A percentile compares a stretch with the other conserved stretches of the same genome.
Evolutionary conservation across 2,797 vertebrate genomes (phyloP).

Genomic region (Onychomys torridus): DNA sequence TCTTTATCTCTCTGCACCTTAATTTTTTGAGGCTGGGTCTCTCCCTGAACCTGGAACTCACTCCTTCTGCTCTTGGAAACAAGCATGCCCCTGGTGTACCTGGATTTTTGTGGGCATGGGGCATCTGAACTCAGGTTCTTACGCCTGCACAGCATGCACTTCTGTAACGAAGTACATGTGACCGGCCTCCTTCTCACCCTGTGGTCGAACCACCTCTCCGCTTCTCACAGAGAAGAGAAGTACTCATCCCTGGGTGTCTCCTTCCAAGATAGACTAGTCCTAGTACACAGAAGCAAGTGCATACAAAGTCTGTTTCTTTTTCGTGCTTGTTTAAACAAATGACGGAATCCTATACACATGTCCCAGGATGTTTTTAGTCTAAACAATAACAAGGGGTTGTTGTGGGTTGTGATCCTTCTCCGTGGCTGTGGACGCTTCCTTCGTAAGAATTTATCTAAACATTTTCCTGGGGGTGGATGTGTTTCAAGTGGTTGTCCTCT

Average conservation of each 20-base stretch:
- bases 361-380: neutral
- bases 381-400: neutral
- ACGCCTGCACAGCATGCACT: neutral
- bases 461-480: neutral
- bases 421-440: neutral
- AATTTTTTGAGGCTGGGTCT: neutral
- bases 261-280: neutral
- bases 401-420: neutral
- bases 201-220: no score
- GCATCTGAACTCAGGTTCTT: neutral
- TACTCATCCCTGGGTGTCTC: neutral
- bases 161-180: neutral
- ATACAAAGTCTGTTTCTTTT: neutral
- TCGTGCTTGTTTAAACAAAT: slow-evolving; percentile 48
- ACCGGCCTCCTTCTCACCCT: neutral
- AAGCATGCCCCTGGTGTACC: neutral
- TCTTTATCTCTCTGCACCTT: neutral
- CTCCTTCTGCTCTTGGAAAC: neutral
- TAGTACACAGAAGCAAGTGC: neutral
- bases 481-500: neutral
- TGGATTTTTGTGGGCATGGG: neutral
- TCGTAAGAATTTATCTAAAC: neutral
- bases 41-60: neutral
- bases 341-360: neutral
- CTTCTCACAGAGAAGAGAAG: neutral